Conservation (phyloP, 2,113 vertebrate species). For the Sturnira hondurensis region DNA sequence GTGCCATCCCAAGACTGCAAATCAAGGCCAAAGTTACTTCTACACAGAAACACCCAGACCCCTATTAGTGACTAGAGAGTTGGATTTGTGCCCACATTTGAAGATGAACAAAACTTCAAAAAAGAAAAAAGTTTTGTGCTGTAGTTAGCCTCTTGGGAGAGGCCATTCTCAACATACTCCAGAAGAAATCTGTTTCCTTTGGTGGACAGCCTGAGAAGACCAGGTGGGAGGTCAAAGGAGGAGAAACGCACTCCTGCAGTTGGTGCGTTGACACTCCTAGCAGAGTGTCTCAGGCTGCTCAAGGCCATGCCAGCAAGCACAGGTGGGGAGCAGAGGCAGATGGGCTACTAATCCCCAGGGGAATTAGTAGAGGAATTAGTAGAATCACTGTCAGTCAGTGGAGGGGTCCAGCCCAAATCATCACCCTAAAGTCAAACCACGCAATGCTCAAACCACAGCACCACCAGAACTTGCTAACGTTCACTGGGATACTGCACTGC, state of each 20-base stretch:
- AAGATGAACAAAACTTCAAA: neutral
- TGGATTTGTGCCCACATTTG: neutral
- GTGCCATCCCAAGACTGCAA: fast-evolving
- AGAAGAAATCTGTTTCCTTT: neutral
- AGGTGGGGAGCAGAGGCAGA: too few relatives aligned
- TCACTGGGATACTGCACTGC: fast-evolving
- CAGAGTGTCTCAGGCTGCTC: neutral
- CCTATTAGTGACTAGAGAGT: neutral
- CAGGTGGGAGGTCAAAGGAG: neutral
- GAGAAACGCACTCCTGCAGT: fast-evolving
- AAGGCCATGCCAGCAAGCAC: neutral
- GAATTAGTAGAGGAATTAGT: too few relatives aligned
- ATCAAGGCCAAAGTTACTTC: neutral
- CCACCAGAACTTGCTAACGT: neutral
- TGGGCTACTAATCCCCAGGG: fast-evolving
- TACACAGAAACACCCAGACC: neutral
- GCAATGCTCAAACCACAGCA: neutral
- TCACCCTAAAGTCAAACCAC: neutral
- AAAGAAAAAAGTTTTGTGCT: neutral
- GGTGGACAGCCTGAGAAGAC: neutral
- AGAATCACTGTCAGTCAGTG: fast-evolving
- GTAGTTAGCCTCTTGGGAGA: neutral
- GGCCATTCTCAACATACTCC: neutral
- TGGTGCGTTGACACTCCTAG: too few relatives aligned
- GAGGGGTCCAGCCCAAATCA: neutral